Percentiles rank a stretch among this genome's conserved stretches.
phyloP scores from a whole-genome alignment of 1,140 invertebrate species.

The Achroia grisella region DNA sequence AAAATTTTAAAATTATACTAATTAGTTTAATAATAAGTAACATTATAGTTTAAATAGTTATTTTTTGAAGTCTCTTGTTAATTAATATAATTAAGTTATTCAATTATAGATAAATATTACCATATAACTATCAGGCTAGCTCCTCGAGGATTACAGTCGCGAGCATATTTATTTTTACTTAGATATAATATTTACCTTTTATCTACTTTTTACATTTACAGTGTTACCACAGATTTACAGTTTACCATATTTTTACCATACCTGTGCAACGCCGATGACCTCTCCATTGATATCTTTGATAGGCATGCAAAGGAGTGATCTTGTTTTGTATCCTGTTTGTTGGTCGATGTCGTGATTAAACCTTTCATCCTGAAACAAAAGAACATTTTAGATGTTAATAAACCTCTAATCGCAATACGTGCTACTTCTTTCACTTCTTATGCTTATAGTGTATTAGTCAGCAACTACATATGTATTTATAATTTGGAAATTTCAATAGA shows the following conservation, averaged over 20 bases:
- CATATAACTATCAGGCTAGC: no score
- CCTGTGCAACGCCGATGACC: constrained; percentile 96
- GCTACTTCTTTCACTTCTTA: neutral
- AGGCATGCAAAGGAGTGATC: constrained; percentile 94
- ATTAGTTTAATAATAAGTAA: no score
- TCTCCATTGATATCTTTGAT: constrained; percentile 96
- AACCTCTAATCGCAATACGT: neutral
- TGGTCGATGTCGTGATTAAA: constrained; percentile 96
- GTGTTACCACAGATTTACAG: no score
- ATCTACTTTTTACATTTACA: no score
- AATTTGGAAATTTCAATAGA: neutral
- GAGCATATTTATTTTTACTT: no score
- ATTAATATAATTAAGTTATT: no score
- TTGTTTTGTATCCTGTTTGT: constrained; percentile 93
- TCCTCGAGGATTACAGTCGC: no score
- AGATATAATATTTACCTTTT: no score
- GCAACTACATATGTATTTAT: neutral
- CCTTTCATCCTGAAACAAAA: constrained; percentile 83
- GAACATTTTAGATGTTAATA: constrained; percentile 3
- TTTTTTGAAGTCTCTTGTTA: no score
- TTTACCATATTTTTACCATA: constrained; percentile 40
- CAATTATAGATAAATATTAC: no score
- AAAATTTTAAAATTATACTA: no score
- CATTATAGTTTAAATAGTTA: no score
- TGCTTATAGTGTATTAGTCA: neutral